These are phyloP conservation scores for Ceratitis capitata DNA, from an alignment of 1,140 invertebrate genomes.

Conservation along the genomic window DNA sequence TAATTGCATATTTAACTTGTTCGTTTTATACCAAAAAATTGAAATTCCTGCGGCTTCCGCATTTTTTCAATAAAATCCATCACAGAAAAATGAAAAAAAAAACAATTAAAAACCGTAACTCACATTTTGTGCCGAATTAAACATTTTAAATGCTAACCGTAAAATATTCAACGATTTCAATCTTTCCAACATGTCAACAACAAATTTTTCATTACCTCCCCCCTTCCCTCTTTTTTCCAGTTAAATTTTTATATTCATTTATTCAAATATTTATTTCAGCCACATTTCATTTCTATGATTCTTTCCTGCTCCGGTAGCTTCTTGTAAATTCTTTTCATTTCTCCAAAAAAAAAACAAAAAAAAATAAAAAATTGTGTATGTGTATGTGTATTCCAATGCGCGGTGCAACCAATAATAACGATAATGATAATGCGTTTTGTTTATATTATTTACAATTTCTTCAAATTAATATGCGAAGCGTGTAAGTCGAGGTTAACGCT, in stretches of 20 bases:
- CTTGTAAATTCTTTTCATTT: neutral
- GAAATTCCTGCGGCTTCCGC: conserved; percentile 19
- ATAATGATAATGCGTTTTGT: conserved; percentile 30
- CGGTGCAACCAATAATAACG: conserved; percentile 6
- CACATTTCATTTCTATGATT: conserved; percentile 27
- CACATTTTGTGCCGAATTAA: conserved; percentile 4
- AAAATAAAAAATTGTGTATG: neutral
- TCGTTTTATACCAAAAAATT: neutral
- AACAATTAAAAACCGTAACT: conserved; percentile 8
- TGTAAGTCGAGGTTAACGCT: conserved; percentile 33
- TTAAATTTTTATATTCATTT: neutral
- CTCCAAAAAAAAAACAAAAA: too few relatives aligned
- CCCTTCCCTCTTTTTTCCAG: too few relatives aligned
- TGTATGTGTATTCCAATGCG: neutral
- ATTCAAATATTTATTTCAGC: conserved; percentile 15
- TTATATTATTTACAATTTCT: conserved; percentile 35
- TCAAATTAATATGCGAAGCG: conserved; percentile 30
- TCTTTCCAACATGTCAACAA: conserved; percentile 6
- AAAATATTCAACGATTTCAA: conserved; percentile 15
- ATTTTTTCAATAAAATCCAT: neutral
- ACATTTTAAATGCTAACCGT: conserved; percentile 22
- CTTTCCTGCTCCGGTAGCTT: conserved; percentile 29
- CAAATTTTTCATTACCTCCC: too few relatives aligned
- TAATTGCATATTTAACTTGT: conserved; percentile 11
- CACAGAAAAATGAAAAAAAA: neutral